These are phyloP conservation scores for Vulpes lagopus DNA, from an alignment of 2,113 vertebrate species.

Conservation along the genomic window DNA sequence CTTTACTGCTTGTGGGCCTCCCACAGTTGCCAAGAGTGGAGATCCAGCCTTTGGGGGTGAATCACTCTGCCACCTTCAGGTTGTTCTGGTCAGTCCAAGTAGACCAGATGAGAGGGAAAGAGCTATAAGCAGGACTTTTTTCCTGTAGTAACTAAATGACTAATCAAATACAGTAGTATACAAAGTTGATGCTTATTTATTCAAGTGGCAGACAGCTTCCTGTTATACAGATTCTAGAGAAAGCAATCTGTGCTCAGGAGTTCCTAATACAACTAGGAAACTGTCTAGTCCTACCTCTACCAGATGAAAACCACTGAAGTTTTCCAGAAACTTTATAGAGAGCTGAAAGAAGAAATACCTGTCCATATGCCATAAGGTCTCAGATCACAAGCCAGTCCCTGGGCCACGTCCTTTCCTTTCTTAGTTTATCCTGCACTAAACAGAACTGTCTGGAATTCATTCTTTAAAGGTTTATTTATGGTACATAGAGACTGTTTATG, in stretches of 20 bases:
- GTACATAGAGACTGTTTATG: constrained; percentile 82
- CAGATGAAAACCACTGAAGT: constrained; percentile 60
- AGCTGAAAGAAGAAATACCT: constrained; percentile 78
- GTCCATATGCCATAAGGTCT: constrained; percentile 42
- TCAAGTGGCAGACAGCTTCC: constrained; percentile 85
- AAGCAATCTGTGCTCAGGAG: constrained; percentile 79
- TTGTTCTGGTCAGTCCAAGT: constrained; percentile 43
- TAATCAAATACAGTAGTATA: constrained; percentile 74
- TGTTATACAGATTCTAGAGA: constrained; percentile 82
- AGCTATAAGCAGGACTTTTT: constrained; percentile 63
- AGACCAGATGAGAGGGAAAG: not conserved
- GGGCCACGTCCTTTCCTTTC: constrained; percentile 74
- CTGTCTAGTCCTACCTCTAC: constrained; percentile 71
- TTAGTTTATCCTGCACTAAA: constrained; percentile 78
- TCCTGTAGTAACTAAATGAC: constrained; percentile 68
- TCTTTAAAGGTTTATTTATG: constrained; percentile 85
- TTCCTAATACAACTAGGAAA: constrained; percentile 84
- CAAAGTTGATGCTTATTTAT: constrained; percentile 79
- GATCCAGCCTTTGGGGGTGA: not conserved
- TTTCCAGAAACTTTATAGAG: constrained; percentile 30
- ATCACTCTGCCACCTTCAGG: constrained; percentile 86
- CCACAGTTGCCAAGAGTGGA: not conserved
- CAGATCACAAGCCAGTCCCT: constrained; percentile 79
- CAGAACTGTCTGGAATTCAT: constrained; percentile 83
- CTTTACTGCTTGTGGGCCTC: not conserved